A percentile compares a stretch with the other conserved stretches of the same genome.
Evolutionary conservation across 37 sponge, comb jelly and placozoan species (phyloP).

Genomic region (Tethya wilhelma): DNA sequence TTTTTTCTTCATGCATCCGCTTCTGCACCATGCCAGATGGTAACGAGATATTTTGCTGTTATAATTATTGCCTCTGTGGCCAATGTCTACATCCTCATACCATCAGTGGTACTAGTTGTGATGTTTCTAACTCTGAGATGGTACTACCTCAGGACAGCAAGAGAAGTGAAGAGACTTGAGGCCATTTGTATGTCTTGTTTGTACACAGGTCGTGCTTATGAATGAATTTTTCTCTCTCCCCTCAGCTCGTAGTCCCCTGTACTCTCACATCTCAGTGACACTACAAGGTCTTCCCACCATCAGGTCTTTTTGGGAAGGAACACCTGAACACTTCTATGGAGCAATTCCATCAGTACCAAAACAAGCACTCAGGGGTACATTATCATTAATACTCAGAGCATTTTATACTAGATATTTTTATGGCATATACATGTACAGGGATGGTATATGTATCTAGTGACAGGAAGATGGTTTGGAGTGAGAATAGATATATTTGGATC

Average conservation of each 20-base stretch:
- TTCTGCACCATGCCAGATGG: no score
- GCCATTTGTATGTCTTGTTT: constrained; percentile 60
- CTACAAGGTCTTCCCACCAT: constrained; percentile 85
- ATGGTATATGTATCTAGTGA: constrained; percentile 18
- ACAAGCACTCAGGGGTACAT: constrained; percentile 23
- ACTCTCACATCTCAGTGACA: constrained; percentile 79
- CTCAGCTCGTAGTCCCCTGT: constrained; percentile 91
- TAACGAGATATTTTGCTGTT: constrained; percentile 50
- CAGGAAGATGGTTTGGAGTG: constrained; percentile 76
- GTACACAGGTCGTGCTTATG: no score
- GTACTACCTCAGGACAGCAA: constrained; percentile 71
- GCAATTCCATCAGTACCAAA: constrained; percentile 54
- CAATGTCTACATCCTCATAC: constrained; percentile 62
- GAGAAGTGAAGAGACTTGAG: constrained; percentile 81
- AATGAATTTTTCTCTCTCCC: no score
- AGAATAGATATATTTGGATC: constrained; percentile 65
- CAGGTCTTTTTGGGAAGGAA: constrained; percentile 54
- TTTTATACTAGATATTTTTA: no score
- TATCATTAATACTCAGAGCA: no score
- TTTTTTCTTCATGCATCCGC: no score
- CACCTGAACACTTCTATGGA: not conserved
- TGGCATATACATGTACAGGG: not conserved
- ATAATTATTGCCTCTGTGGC: constrained; percentile 49
- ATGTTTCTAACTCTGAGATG: constrained; percentile 39
- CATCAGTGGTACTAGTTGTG: constrained; percentile 33